phyloP scores from a whole-genome alignment of 2,888 invertebrate species.

The Torymus texanus region DNA sequence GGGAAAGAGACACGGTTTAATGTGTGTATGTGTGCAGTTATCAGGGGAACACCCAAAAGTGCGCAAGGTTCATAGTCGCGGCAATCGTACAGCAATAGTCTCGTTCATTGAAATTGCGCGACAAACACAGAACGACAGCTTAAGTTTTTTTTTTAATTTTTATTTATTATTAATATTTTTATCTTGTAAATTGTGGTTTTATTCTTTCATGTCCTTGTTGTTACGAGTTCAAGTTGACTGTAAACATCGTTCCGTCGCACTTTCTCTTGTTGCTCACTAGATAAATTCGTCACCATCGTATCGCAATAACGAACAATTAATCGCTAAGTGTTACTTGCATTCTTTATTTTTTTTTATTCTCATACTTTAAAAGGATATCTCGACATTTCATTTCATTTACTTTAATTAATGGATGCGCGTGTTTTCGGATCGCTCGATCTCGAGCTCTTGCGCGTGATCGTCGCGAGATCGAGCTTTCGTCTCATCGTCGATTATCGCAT shows the following conservation, averaged over 20 bases:
- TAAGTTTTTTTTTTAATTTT: constrained; percentile 28
- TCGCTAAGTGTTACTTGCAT: constrained; percentile 65
- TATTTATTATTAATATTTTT: constrained; percentile 19
- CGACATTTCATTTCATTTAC: constrained; percentile 29
- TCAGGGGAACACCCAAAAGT: constrained; percentile 49
- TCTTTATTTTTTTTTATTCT: constrained; percentile 57
- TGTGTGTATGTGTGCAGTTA: constrained; percentile 45
- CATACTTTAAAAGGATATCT: constrained; percentile 51
- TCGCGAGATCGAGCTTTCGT: constrained; percentile 42
- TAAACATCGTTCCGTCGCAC: constrained; percentile 57
- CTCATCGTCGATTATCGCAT: constrained; percentile 26
- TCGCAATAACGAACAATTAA: constrained; percentile 65
- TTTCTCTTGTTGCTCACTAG: constrained; percentile 62
- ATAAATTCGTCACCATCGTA: constrained; percentile 61
- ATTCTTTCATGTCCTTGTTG: constrained; percentile 24
- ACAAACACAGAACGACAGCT: constrained; percentile 51
- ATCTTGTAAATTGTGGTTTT: constrained; percentile 26
- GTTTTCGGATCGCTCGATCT: constrained; percentile 38
- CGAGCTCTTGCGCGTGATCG: constrained; percentile 12
- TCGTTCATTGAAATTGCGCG: constrained; percentile 43
- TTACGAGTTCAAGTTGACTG: constrained; percentile 39
- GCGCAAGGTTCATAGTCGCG: constrained; percentile 45
- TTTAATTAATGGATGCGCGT: constrained; percentile 50
- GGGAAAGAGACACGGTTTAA: constrained; percentile 45
- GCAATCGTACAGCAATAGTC: constrained; percentile 46